phyloP scores from a whole-genome alignment of 2,797 vertebrate genomes.

The Vipera latastei region DNA sequence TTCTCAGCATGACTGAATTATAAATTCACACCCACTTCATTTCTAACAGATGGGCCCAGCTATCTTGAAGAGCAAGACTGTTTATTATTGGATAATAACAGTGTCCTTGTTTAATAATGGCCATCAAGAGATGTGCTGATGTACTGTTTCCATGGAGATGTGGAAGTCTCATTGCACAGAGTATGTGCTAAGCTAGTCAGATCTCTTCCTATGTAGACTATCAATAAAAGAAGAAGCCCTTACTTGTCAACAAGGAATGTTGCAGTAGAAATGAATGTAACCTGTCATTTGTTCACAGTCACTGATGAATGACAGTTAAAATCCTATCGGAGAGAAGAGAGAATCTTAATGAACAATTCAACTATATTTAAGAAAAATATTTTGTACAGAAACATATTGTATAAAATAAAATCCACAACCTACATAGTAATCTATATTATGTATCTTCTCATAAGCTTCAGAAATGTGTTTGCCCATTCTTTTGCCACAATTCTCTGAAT shows the following conservation, averaged over 20 bases:
- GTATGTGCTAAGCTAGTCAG: accelerated
- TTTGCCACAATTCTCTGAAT: background rate
- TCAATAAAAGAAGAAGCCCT: constrained; percentile 14
- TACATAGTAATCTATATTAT: background rate
- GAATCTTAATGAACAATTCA: constrained; percentile 1
- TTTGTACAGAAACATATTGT: background rate
- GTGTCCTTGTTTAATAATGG: constrained; percentile 12
- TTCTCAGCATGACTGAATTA: constrained; percentile 8
- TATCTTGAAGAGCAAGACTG: constrained; percentile 24
- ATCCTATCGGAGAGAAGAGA: background rate
- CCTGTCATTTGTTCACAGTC: constrained; percentile 1
- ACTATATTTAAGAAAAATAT: background rate
- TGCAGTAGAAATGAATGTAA: background rate
- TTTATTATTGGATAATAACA: constrained; percentile 25
- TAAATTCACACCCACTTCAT: constrained; percentile 15
- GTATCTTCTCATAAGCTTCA: background rate
- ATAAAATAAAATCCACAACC: background rate
- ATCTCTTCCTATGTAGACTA: background rate
- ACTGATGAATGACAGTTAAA: background rate
- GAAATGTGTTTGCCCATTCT: background rate
- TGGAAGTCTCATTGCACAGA: background rate
- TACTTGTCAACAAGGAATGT: background rate
- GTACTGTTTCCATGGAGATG: background rate
- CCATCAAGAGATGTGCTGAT: background rate
- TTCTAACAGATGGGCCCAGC: constrained; percentile 26